Evolutionary conservation across 2,888 invertebrate species (phyloP), one percentile per base, ranked within the genome.

Genomic region (Helleia helle): DNA sequence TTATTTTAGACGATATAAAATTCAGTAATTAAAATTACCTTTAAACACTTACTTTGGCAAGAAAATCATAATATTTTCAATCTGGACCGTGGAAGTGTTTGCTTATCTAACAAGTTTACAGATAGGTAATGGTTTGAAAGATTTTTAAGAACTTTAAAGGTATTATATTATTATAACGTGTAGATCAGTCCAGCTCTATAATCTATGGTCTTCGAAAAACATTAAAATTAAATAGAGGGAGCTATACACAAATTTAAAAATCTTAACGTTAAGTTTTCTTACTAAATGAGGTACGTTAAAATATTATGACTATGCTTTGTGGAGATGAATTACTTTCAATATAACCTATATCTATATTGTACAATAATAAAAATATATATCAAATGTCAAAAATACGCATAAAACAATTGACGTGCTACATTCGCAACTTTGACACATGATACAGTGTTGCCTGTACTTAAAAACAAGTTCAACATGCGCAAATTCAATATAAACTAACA

Each of bases 251-350:
- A 62, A 58, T 43, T 38, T 43, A 27, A 44, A 46, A 69, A 55
- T 52, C 76, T 76, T 80, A 79, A 54, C 58, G 49, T 48, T 54
- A 50, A 59, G 63, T 65, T 68, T 71, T 74, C 66, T 68, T 72
- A 69, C 65, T 72, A 77, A 79, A 83, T 84, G 84, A 84, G 83
- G 84, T 84, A 84, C 72, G 67, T 76, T 71, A 74, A 80, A 80
- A 72, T 70, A 73, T 75, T 80, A 72, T 80, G 81, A 83, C 80
- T 81, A 76, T 66, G 59, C 49, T 63, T 57, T 62, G 65, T 59
- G 59, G 55, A 53, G 65, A 67, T 59, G 57, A 60, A 55, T 57
- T 63, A 64, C 58, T 64, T 58, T 46, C 41, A 49, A 56, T n/a
- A 47, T 47, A 46, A 49, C 62, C 56, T 62, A 61, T 53, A 50